These are phyloP conservation scores for Phlogophora meticulosa DNA, from an alignment of 2,888 invertebrate species.

Conservation along the genomic window DNA sequence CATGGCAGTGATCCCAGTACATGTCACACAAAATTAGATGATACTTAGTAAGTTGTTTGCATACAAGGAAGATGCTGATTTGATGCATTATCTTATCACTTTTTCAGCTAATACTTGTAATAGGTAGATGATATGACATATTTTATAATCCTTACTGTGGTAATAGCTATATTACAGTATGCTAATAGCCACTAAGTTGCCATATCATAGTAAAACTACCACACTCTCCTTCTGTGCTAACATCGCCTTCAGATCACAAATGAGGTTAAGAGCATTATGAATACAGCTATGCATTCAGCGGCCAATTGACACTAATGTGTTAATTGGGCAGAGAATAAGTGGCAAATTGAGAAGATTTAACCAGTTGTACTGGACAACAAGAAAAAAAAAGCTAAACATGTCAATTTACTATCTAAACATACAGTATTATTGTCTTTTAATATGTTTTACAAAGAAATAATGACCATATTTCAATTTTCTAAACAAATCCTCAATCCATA, in stretches of 20 bases:
- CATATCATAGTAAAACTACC: constrained; percentile 10
- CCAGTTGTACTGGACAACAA: constrained; percentile 16
- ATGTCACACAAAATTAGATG: background rate
- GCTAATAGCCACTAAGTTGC: constrained; percentile 22
- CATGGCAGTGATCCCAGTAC: background rate
- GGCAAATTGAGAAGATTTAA: constrained; percentile 42
- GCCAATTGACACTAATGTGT: constrained; percentile 57
- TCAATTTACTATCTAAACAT: constrained; percentile 8
- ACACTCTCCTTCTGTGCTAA: constrained; percentile 17
- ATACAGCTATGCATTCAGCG: constrained; percentile 40
- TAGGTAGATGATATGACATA: background rate
- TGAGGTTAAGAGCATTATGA: constrained; percentile 51
- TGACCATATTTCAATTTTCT: background rate
- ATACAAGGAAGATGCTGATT: background rate
- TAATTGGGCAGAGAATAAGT: constrained; percentile 58
- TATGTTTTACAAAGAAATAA: constrained; percentile 1
- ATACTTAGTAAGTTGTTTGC: constrained; percentile 5
- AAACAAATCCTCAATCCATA: background rate
- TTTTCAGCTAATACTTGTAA: constrained; percentile 1
- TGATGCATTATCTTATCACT: constrained; percentile 13
- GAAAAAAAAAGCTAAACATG: constrained; percentile 14
- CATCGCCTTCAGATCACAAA: constrained; percentile 50
- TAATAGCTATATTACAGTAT: background rate
- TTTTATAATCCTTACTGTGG: constrained; percentile 7
- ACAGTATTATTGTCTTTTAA: background rate